Percentiles rank a stretch among this genome's conserved stretches.
These are phyloP conservation scores for Myotis lucifugus DNA, from an alignment of 2,113 vertebrate species.

Conservation along the genomic window DNA sequence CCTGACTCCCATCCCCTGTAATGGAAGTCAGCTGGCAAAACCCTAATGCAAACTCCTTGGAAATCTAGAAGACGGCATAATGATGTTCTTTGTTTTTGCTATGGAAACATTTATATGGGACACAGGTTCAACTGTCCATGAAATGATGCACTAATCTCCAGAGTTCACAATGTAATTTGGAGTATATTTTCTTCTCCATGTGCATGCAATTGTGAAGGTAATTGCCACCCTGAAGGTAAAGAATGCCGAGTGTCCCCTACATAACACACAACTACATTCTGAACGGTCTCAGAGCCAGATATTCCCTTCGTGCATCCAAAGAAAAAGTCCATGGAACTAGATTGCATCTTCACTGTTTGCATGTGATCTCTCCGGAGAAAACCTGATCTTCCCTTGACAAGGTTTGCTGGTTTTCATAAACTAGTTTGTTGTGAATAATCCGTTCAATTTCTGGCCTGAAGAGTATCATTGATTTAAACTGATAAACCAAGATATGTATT, in stretches of 20 bases:
- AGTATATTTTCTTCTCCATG: slow-evolving; percentile 79
- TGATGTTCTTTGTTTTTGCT: slow-evolving; percentile 72
- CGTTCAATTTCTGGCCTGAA: background rate
- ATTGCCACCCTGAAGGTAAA: slow-evolving; percentile 80
- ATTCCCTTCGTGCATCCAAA: slow-evolving; percentile 48
- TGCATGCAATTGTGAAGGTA: slow-evolving; percentile 81
- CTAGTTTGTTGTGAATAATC: background rate
- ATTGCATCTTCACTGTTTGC: background rate
- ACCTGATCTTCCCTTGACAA: background rate
- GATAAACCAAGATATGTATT: slow-evolving; percentile 29
- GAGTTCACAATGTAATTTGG: slow-evolving; percentile 79
- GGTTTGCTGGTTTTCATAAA: slow-evolving; percentile 40
- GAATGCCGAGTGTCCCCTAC: slow-evolving; percentile 48
- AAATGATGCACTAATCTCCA: slow-evolving; percentile 81
- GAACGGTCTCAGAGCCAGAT: slow-evolving; percentile 52
- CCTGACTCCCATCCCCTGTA: slow-evolving; percentile 70
- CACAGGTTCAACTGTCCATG: slow-evolving; percentile 77
- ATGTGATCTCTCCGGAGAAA: background rate
- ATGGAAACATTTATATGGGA: slow-evolving; percentile 76
- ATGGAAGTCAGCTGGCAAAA: slow-evolving; percentile 75
- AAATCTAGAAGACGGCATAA: slow-evolving; percentile 68
- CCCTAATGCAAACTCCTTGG: slow-evolving; percentile 59
- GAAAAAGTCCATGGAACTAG: slow-evolving; percentile 49
- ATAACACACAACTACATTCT: slow-evolving; percentile 49
- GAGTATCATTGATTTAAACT: slow-evolving; percentile 17